Evolutionary conservation across 1,140 invertebrate species (phyloP), one percentile per base, ranked within the genome.

Genomic region (Venustaconcha ellipsiformis): DNA sequence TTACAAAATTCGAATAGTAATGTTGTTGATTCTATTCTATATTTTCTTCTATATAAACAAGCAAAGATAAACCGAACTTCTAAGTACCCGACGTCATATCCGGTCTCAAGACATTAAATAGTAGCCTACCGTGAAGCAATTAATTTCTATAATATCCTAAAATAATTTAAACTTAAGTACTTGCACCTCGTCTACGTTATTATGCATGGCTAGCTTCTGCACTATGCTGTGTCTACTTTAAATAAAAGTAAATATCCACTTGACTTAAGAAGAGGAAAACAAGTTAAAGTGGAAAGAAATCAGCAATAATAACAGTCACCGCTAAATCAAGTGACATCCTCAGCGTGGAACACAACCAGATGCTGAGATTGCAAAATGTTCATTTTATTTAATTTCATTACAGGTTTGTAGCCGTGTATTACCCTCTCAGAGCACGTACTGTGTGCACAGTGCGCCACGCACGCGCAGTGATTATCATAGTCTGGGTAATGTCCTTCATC

Each of bases 361-460:
- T 18, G n/a, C 12, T 30, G 13, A 65, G 5, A 26, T 14, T 2
- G 55, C 55, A 15, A 2, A 65, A 14, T 23, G 67, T 30, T 18
- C 55, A 23, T 11, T n/a, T 48, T 68, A 17, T 59, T 62, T 57
- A 57, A 64, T 72, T 70, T 37, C 70, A 23, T 37, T 37, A 37
- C 90, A 95, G 94, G 82, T 94, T 94, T 87, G 94, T 94, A 74
- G 94, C 94, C n/a, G 94, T 95, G 72, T 92, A 94, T 58, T 93
- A 94, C 88, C 94, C 94, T 2, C 94, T 95, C 91, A 92, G 91
- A 83, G 94, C 94, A 17, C 92, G 94, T 78, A 94, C 94, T 82
- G 92, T 93, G 13, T 94, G 94, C 80, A 94, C 94, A 0, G 92
- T 93, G 75, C 92, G 93, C 75, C 93, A 94, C 83, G 93, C 94